Evolutionary conservation across 2,113 vertebrate species (phyloP).

Genomic region (cat (Felis catus)): DNA sequence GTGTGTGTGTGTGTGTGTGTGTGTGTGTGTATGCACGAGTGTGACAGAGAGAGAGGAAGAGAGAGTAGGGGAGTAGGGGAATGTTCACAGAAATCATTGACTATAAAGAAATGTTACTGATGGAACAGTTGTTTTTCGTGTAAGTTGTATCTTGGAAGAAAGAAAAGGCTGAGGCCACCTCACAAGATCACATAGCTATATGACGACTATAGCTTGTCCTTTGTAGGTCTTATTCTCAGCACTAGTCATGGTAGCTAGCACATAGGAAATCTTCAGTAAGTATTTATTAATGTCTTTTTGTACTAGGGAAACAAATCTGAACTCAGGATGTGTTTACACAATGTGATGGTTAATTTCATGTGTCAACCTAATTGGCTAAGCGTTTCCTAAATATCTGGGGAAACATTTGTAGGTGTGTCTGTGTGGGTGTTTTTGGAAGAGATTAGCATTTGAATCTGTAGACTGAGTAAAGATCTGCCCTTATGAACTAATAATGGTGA

Average conservation of each 20-base stretch:
- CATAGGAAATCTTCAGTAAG: background rate
- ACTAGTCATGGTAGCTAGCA: background rate
- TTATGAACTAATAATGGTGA: background rate
- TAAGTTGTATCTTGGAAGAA: background rate
- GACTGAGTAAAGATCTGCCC: background rate
- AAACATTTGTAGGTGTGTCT: background rate
- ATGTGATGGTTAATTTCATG: background rate
- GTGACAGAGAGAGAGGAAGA: background rate
- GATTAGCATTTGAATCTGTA: background rate
- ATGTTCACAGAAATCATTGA: background rate
- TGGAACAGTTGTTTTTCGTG: background rate
- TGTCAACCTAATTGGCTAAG: background rate
- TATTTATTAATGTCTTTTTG: conserved; percentile 22
- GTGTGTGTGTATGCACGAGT: background rate
- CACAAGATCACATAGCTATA: background rate
- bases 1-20: background rate
- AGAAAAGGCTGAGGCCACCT: background rate
- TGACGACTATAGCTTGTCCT: background rate
- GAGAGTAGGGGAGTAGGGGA: background rate
- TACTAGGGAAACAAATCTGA: background rate
- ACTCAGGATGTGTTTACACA: background rate
- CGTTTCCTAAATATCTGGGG: background rate
- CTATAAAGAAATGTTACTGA: background rate
- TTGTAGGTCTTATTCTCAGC: background rate
- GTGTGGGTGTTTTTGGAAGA: background rate